These are phyloP conservation scores for Podabrus alpinus DNA, from an alignment of 2,888 invertebrate species.

Conservation along the genomic window DNA sequence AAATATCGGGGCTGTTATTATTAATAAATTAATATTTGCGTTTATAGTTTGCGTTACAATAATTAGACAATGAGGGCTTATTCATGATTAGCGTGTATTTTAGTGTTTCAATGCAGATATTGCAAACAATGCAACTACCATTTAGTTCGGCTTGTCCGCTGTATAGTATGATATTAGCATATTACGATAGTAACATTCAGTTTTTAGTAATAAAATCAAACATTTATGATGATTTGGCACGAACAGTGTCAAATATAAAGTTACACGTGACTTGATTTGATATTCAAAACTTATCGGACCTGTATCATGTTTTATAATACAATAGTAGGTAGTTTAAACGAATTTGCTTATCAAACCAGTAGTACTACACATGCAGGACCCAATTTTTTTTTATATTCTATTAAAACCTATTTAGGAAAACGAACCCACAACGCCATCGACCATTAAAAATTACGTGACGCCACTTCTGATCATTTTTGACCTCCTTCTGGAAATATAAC, in stretches of 20 bases:
- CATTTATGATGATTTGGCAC: constrained; percentile 48
- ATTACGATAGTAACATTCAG: constrained; percentile 32
- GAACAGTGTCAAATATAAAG: constrained; percentile 47
- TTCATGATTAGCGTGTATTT: constrained; percentile 14
- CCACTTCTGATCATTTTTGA: background rate
- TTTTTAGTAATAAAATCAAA: constrained; percentile 47
- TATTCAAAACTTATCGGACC: constrained; percentile 37
- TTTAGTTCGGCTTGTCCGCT: constrained; percentile 12
- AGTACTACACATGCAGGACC: constrained; percentile 9
- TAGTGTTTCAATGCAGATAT: constrained; percentile 18
- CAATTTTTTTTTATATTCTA: constrained; percentile 7
- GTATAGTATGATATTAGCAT: constrained; percentile 14
- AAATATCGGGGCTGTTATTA: background rate
- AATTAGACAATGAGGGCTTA: constrained; percentile 7
- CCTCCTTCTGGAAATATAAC: background rate
- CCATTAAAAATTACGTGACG: background rate
- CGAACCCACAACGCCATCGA: background rate
- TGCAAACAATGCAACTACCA: constrained; percentile 17
- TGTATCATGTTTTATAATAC: constrained; percentile 33
- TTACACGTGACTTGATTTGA: constrained; percentile 38
- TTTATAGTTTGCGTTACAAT: constrained; percentile 9
- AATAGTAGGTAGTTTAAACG: constrained; percentile 13
- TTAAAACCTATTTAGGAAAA: background rate
- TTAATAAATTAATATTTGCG: background rate
- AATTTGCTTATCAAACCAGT: constrained; percentile 9